Base-by-base conservation (phyloP, 2,113 vertebrate genomes). In the Mobula hypostoma region DNA sequence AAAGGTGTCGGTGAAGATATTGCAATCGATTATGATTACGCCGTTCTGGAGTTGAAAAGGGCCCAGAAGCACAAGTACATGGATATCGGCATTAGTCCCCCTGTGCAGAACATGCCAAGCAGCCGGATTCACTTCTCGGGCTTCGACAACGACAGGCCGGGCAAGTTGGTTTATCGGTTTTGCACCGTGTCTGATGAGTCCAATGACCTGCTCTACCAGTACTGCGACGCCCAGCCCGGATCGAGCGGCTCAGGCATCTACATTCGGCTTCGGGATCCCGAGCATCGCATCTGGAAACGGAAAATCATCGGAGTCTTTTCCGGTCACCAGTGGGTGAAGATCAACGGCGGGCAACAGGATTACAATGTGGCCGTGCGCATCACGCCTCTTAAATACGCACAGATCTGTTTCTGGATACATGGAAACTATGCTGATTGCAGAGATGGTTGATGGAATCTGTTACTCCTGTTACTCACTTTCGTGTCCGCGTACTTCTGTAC, bases 351-450 rank as follows among this genome's bases (percentile, higher is more conserved):
- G 77, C 98, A 98, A 96, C 98, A 98, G 98, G 98, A 99, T 97
- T 99, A 98, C 96, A 99, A 99, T 4, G 98, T 99, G 94, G 99
- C 98, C 0, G 98, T 99, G 79, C 97, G 99, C 96, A 99, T 99
- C 95, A 99, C 99, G 0, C 98, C 98, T 1, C 97, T 98, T 76
- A 99, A 99, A 95, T 99, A 98, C 0, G 98, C 99, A 72, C 99
- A 99, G 96, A 98, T 99, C 96, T 99, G 99, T 96, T 97, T 97
- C 96, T 99, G 99, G 99, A 96, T 99, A 95, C 97, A 98, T 0
- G 98, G 98, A 3, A 97, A 98, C 72, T 97, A 97, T 0, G 97
- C 96, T 70, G 95, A 95, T 94, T 99, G 99, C 94, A 95, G 96
- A 14, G 96, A 95, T 6, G 97, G 97, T 94, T 99, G 95, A 97